A percentile compares a stretch with the other conserved stretches of the same genome.
Conservation (phyloP, 1,140 invertebrate species). For the Trissolcus basalis region DNA sequence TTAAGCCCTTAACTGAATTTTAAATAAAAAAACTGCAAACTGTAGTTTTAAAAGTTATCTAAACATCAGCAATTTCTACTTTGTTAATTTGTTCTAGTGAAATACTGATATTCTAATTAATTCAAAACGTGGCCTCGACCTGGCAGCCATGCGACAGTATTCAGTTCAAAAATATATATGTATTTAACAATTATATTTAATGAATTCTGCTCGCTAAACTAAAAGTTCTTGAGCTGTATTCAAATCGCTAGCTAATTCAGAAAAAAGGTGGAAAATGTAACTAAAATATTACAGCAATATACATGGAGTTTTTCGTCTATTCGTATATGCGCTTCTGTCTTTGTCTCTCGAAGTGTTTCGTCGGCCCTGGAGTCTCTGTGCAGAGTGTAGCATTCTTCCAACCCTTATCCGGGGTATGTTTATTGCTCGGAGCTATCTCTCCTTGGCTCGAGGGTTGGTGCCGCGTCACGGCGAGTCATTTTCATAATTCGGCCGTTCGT, state of each 20-base stretch:
- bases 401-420: slow-evolving; percentile 70
- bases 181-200: too few relatives aligned
- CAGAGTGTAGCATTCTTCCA: slow-evolving; percentile 38
- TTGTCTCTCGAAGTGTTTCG: slow-evolving; percentile 29
- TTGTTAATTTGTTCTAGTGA: too few relatives aligned
- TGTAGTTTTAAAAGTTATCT: too few relatives aligned
- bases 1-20: too few relatives aligned
- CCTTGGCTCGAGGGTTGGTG: slow-evolving; percentile 68
- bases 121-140: too few relatives aligned
- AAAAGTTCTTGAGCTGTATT: too few relatives aligned
- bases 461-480: slow-evolving; percentile 76
- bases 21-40: too few relatives aligned
- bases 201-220: too few relatives aligned
- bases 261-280: slow-evolving; percentile 11
- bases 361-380: slow-evolving; percentile 34
- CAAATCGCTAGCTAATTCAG: neutral
- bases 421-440: slow-evolving; percentile 75
- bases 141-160: too few relatives aligned
- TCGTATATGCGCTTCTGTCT: slow-evolving; percentile 19
- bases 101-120: too few relatives aligned
- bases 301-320: slow-evolving; percentile 30
- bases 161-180: too few relatives aligned
- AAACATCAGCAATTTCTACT: too few relatives aligned
- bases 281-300: slow-evolving; percentile 33
- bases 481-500: slow-evolving; percentile 80